phyloP scores from a whole-genome alignment of 2,113 vertebrate genomes.

The Ammodytes dubius region DNA sequence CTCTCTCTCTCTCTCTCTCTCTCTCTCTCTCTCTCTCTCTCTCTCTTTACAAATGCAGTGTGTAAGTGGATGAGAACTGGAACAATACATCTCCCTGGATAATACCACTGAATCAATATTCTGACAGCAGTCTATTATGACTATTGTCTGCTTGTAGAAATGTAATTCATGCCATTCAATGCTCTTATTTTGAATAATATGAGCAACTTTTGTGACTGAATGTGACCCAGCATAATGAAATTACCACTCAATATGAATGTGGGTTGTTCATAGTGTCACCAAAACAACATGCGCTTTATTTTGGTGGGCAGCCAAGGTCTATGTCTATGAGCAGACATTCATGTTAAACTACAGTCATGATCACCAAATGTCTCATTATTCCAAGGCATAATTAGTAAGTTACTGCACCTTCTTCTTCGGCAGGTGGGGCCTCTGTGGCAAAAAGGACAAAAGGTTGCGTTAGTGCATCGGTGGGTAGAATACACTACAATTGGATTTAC shows the following conservation, averaged over 20 bases:
- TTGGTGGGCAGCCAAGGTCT: background rate
- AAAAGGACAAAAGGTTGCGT: slow-evolving; percentile 45
- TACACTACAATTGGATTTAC: slow-evolving; percentile 15
- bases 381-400: background rate
- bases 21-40: background rate
- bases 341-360: slow-evolving; percentile 12
- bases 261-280: background rate
- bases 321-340: background rate
- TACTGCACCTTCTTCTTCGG: slow-evolving; percentile 60
- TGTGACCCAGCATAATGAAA: slow-evolving; percentile 11
- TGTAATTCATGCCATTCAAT: background rate
- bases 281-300: slow-evolving; percentile 7
- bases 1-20: too few species aligned
- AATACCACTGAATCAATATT: background rate
- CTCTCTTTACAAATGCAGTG: background rate
- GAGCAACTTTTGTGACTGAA: slow-evolving; percentile 11
- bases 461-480: slow-evolving; percentile 28
- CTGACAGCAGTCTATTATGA: background rate
- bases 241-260: background rate
- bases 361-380: slow-evolving; percentile 4
- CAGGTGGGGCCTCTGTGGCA: slow-evolving; percentile 46
- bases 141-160: background rate
- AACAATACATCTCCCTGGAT: background rate
- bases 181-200: background rate
- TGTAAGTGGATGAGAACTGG: background rate